These are phyloP conservation scores for Tamandua tetradactyla DNA, from an alignment of 2,797 vertebrate genomes.

Conservation along the genomic window DNA sequence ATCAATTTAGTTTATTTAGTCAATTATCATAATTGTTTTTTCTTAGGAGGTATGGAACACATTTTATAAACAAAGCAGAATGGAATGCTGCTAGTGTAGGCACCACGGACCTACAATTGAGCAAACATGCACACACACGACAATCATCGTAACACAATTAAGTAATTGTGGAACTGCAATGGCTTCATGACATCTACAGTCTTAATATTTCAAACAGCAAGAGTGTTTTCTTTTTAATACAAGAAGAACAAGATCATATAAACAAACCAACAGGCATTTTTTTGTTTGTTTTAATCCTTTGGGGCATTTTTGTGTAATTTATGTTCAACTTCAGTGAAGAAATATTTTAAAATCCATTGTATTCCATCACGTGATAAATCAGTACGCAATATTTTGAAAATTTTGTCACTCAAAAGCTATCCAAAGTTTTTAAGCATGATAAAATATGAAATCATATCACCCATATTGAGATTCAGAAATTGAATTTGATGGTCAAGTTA, in stretches of 20 bases:
- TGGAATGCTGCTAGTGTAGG: background rate
- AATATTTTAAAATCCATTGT: background rate
- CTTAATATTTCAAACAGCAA: background rate
- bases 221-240: background rate
- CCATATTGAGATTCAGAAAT: background rate
- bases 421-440: background rate
- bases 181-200: background rate
- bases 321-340: background rate
- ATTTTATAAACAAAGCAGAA: background rate
- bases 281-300: background rate
- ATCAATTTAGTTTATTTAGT: too few relatives aligned
- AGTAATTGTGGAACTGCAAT: background rate
- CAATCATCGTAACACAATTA: background rate
- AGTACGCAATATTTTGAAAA: background rate
- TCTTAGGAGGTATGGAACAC: background rate
- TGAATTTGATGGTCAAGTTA: background rate
- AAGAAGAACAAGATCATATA: background rate
- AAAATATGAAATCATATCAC: background rate
- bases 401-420: background rate
- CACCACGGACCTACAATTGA: background rate
- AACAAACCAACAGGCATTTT: background rate
- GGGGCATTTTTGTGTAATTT: background rate
- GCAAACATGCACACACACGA: background rate
- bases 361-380: background rate
- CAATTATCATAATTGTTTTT: background rate